Evolutionary conservation across 2,113 vertebrate genomes (phyloP).

Genomic region (Seriola rivoliana): DNA sequence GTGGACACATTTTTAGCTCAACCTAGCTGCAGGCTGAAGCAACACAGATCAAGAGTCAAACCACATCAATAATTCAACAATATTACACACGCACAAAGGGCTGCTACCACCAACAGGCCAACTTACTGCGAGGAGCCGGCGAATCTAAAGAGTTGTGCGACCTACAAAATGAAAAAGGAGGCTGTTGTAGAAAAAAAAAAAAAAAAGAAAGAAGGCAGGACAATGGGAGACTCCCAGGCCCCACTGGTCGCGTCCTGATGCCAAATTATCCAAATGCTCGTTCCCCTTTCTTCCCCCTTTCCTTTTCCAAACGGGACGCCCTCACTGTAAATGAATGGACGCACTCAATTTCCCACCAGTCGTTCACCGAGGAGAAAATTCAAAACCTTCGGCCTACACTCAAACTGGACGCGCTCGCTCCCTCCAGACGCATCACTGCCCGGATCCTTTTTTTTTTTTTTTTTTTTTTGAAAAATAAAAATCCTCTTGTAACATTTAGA

Average conservation of each 20-base stretch:
- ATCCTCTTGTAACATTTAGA: neutral
- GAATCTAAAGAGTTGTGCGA: conserved; percentile 43
- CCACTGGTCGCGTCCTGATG: conserved; percentile 52
- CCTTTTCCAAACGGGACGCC: conserved; percentile 27
- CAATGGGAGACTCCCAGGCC: conserved; percentile 74
- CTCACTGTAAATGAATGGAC: conserved; percentile 71
- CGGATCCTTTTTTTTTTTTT: too few relatives aligned
- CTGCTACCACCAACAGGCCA: neutral
- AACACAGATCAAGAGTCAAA: conserved; percentile 10
- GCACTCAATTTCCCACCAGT: conserved; percentile 13
- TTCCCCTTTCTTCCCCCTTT: conserved; percentile 1
- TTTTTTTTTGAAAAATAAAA: neutral
- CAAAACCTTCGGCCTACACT: conserved; percentile 55
- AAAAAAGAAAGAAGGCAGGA: conserved; percentile 33
- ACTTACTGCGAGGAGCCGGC: conserved; percentile 37
- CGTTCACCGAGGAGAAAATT: conserved; percentile 5
- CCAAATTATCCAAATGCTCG: conserved; percentile 43
- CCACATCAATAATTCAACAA: conserved; percentile 47
- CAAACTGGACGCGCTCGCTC: conserved; percentile 34
- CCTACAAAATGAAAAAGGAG: conserved; percentile 39
- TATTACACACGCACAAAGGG: conserved; percentile 42
- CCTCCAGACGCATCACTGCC: conserved; percentile 45
- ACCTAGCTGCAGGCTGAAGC: neutral
- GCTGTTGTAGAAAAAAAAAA: conserved; percentile 4
- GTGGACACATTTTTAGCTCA: neutral